These are phyloP conservation scores for Nibea albiflora DNA, from an alignment of 2,113 vertebrate genomes.

Conservation along the genomic window DNA sequence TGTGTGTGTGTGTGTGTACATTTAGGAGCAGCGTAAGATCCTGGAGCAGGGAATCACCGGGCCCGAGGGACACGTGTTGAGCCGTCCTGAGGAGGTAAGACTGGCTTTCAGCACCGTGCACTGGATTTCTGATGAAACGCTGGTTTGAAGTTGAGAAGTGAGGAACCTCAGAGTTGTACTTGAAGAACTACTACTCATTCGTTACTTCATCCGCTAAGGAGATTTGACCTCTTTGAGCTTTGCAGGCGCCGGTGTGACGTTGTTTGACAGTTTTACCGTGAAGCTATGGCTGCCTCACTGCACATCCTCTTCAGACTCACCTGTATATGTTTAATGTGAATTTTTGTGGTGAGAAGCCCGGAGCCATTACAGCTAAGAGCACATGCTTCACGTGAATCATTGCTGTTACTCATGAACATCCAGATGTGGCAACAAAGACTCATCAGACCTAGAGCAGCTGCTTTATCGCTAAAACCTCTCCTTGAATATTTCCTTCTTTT, in stretches of 20 bases:
- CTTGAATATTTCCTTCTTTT: background rate
- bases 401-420: background rate
- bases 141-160: conserved; percentile 7
- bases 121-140: background rate
- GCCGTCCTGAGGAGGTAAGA: conserved; percentile 95
- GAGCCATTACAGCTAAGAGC: conserved; percentile 9
- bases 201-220: background rate
- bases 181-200: background rate
- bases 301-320: background rate
- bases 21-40: conserved; percentile 94
- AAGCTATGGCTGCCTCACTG: background rate
- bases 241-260: background rate
- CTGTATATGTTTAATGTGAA: background rate
- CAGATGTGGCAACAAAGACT: conserved; percentile 11
- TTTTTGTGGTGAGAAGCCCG: background rate
- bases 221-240: background rate
- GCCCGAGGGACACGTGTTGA: conserved; percentile 96
- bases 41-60: conserved; percentile 96
- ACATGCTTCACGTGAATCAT: conserved; percentile 22
- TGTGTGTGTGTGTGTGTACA: background rate
- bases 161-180: background rate
- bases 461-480: background rate
- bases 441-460: background rate
- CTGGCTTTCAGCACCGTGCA: background rate
- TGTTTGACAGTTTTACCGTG: conserved; percentile 8